These are phyloP conservation scores for Plusia festucae DNA, from an alignment of 2,888 invertebrate species.

Conservation along the genomic window DNA sequence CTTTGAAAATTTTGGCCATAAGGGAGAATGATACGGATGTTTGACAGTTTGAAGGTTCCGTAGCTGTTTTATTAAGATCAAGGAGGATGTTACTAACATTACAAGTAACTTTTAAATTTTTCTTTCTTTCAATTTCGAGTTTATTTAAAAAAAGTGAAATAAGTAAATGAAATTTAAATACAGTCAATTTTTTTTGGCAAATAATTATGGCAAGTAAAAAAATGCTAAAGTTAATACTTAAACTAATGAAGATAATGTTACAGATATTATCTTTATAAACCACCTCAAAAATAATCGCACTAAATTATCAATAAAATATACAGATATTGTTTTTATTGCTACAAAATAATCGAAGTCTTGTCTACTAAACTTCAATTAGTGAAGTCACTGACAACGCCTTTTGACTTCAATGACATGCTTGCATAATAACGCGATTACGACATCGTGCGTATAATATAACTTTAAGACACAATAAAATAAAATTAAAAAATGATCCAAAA, in stretches of 20 bases:
- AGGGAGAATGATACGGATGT: conserved; percentile 11
- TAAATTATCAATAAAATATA: neutral
- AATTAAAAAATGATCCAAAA: conserved; percentile 17
- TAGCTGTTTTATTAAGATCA: neutral
- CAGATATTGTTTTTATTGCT: conserved; percentile 15
- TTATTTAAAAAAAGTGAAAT: no score
- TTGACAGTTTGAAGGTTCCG: conserved; percentile 25
- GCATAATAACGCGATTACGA: conserved; percentile 37
- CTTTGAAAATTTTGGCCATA: conserved; percentile 32
- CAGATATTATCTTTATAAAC: neutral
- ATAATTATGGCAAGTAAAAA: no score
- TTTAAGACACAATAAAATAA: conserved; percentile 26
- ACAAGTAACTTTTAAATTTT: no score
- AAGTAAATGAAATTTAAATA: no score
- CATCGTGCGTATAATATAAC: conserved; percentile 36
- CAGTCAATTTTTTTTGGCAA: no score
- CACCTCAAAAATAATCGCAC: neutral
- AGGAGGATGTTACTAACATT: no score
- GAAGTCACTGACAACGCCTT: conserved; percentile 53
- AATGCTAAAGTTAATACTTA: no score
- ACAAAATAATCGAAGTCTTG: conserved; percentile 30
- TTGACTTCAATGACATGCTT: conserved; percentile 43
- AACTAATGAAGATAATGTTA: neutral
- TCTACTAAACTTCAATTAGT: conserved; percentile 22
- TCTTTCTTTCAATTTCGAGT: no score